A percentile compares a stretch with the other conserved stretches of the same genome.
These are phyloP conservation scores for Arctopsyche grandis DNA, from an alignment of 1,140 invertebrate species.

Conservation along the genomic window DNA sequence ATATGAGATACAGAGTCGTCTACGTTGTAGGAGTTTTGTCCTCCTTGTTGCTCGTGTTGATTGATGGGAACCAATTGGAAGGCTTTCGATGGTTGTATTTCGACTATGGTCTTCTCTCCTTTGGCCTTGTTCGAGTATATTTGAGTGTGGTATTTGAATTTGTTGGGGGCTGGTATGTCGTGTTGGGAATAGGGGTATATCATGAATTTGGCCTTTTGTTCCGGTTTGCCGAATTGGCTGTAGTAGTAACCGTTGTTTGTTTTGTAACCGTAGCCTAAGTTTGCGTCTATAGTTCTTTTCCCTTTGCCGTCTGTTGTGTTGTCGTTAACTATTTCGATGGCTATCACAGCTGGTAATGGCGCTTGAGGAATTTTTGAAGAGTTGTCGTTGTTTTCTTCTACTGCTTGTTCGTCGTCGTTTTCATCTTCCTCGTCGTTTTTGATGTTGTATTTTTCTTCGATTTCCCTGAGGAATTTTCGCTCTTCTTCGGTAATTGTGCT, in stretches of 20 bases:
- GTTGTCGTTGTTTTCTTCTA: conserved; percentile 44
- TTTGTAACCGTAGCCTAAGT: conserved; percentile 67
- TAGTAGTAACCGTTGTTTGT: conserved; percentile 66
- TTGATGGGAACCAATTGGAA: conserved; percentile 61
- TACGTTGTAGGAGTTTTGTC: conserved; percentile 57
- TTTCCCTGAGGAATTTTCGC: conserved; percentile 63
- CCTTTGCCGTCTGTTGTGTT: conserved; percentile 64
- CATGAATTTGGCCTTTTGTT: conserved; percentile 67
- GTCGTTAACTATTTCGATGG: conserved; percentile 70
- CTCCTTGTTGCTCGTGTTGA: conserved; percentile 58
- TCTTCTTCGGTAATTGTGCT: conserved; percentile 60
- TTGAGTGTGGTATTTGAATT: conserved; percentile 37
- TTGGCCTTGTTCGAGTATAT: conserved; percentile 44
- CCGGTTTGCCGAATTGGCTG: conserved; percentile 62
- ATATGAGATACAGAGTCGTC: conserved; percentile 56
- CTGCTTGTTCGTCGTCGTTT: conserved; percentile 13
- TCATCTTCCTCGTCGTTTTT: conserved; percentile 52
- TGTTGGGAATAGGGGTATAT: conserved; percentile 71
- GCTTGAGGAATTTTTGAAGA: conserved; percentile 53
- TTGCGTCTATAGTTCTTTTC: conserved; percentile 69
- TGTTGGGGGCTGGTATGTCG: conserved; percentile 62
- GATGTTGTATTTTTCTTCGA: conserved; percentile 62
- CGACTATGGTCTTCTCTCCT: conserved; percentile 56
- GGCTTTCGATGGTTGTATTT: conserved; percentile 64
- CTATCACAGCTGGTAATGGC: conserved; percentile 66